phyloP scores from a whole-genome alignment of 30 jellyfish, hydroid and myxozoan species.

The Aurelia sp. region DNA sequence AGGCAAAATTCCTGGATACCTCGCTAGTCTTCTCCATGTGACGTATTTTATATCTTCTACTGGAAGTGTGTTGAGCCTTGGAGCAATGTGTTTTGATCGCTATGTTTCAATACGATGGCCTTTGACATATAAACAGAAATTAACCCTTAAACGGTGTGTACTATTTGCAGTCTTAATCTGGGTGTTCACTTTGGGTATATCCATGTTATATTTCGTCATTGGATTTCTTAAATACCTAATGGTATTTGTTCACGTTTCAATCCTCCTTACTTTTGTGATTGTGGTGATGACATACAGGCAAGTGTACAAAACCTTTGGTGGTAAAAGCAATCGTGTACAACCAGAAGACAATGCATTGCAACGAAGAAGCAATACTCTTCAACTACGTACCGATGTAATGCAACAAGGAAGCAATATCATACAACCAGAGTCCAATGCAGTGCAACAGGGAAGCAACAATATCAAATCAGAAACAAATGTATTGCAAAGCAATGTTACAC shows the following conservation, averaged over 20 bases:
- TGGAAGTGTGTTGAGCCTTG: conserved; percentile 35
- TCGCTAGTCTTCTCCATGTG: conserved; percentile 13
- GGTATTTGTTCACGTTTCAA: conserved; percentile 25
- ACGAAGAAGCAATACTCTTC: too few species aligned
- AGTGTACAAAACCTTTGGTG: neutral
- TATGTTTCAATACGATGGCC: conserved; percentile 47
- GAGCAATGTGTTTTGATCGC: conserved; percentile 44
- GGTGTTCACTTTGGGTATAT: conserved; percentile 10
- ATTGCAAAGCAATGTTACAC: too few species aligned
- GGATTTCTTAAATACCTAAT: neutral
- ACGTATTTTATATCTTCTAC: conserved; percentile 27
- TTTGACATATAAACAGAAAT: conserved; percentile 21
- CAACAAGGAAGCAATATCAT: too few species aligned
- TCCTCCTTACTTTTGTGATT: neutral
- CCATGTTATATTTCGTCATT: conserved; percentile 12
- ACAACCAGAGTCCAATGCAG: too few species aligned
- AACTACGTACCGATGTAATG: too few species aligned
- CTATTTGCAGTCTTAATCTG: conserved; percentile 9
- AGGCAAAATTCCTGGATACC: neutral
- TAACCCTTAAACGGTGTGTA: neutral
- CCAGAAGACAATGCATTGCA: too few species aligned
- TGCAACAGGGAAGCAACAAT: too few species aligned
- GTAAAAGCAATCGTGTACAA: too few species aligned
- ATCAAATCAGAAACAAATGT: too few species aligned
- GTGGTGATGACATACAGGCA: conserved; percentile 9